Conservation (phyloP, 2,113 vertebrate genomes). For the Cyanoderma ruficeps region DNA sequence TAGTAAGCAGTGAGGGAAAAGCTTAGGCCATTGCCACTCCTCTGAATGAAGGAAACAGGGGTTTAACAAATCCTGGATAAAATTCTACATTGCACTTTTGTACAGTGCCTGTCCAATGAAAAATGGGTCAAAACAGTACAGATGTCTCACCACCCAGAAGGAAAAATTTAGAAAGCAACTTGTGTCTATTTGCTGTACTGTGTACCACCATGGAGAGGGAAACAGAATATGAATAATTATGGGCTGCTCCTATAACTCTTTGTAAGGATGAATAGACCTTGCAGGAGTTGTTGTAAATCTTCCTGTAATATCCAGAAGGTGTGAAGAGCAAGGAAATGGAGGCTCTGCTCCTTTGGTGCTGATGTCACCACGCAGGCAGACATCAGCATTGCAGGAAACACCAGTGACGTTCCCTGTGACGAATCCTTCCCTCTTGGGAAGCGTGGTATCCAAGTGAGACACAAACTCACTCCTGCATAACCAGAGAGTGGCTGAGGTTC, state of each 20-base stretch:
- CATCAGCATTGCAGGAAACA: not conserved
- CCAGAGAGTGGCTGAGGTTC: not conserved
- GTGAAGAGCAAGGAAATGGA: not conserved
- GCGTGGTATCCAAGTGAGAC: not conserved
- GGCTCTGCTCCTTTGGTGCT: not conserved
- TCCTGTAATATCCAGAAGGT: not conserved
- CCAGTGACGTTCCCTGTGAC: not conserved
- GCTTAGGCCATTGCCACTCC: not conserved
- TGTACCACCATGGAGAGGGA: not conserved
- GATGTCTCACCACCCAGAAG: not conserved
- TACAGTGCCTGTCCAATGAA: not conserved
- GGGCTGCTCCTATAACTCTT: not conserved
- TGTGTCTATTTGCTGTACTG: not conserved
- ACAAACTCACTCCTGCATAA: not conserved
- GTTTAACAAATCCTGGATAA: not conserved
- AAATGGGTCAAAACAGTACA: not conserved
- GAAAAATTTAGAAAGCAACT: not conserved
- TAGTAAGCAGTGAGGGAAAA: not conserved
- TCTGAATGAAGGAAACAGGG: not conserved
- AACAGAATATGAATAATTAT: not conserved
- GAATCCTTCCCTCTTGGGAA: not conserved
- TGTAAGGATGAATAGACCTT: not conserved
- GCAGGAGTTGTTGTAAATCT: not conserved
- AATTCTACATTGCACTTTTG: not conserved
- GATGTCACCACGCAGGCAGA: not conserved